Evolutionary conservation across 2,113 vertebrate genomes (phyloP), one percentile per base, ranked within the genome.

Genomic region (Zosterops borbonicus): DNA sequence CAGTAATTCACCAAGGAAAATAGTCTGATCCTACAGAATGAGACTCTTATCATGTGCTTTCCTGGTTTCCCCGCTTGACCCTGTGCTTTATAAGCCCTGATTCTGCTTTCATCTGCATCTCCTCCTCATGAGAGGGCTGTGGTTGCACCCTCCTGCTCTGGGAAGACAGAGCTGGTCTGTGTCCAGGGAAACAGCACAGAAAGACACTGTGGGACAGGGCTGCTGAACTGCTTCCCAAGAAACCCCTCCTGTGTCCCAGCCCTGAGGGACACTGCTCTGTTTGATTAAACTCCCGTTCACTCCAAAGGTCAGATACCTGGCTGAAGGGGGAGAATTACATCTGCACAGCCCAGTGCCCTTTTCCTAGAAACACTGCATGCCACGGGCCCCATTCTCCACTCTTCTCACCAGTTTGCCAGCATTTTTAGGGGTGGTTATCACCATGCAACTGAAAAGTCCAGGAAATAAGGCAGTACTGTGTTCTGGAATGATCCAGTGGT

Each of bases 51-150:
- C 56, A 20, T 33, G 49, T 87, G 77, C 62, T 94, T 91, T 56
- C 53, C 86, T 71, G 56, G 44, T 78, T 83, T 88, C 68, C 76
- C 56, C 3, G 25, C 39, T 47, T 92, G 87, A 89, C 89, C 65
- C 14, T 60, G 44, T 81, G 64, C 31, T 90, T 89, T 87, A 21
- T 64, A 78, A 91, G 49, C 39, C 37, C 35, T 35, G 18, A 3
- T 84, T 91, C 69, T 71, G 60, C 83, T 89, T 86, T 89, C 1
- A 1, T 75, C 69, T 87, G 60, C 83, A 60, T 81, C 86, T 92
- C 70, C 58, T 33, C 42, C 27, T 53, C 46, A 5, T 68, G 73
- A 49, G 65, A 81, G 56, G 10, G 28, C 52, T 81, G 14, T 74
- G 80, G 35, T 56, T 81, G 42, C 78, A 63, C 49, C 47, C 60